phyloP scores from a whole-genome alignment of 1,140 invertebrate species.

The Contarinia nasturtii region DNA sequence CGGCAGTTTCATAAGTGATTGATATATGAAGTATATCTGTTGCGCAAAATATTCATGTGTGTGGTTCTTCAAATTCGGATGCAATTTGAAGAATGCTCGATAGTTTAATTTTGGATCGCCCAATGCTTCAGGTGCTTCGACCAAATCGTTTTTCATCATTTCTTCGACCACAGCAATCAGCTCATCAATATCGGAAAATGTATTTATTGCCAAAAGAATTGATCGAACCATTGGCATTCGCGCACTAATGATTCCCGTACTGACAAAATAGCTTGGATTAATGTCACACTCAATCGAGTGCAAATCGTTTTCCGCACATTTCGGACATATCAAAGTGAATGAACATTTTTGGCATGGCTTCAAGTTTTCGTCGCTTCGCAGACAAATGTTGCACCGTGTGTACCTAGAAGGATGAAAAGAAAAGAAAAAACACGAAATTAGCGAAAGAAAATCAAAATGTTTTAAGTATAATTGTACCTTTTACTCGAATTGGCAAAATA shows the following conservation, averaged over 20 bases:
- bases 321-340: constrained; percentile 45
- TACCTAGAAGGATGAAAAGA: too few relatives aligned
- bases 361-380: constrained; percentile 39
- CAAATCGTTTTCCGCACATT: constrained; percentile 42
- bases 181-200: constrained; percentile 26
- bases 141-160: constrained; percentile 31
- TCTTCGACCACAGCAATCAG: constrained; percentile 26
- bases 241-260: constrained; percentile 27
- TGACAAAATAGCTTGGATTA: constrained; percentile 34
- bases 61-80: constrained; percentile 32
- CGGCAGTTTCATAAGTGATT: constrained; percentile 11
- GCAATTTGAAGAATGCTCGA: constrained; percentile 43
- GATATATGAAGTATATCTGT: constrained; percentile 30
- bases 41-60: constrained; percentile 53
- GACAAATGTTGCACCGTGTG: constrained; percentile 60
- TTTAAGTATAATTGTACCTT: too few relatives aligned
- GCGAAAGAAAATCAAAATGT: too few relatives aligned
- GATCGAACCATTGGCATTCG: constrained; percentile 38
- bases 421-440: too few relatives aligned
- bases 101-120: constrained; percentile 40
- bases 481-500: constrained; percentile 47
- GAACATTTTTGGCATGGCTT: constrained; percentile 44
- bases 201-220: constrained; percentile 30
- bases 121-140: constrained; percentile 14
- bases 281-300: constrained; percentile 40